Base-by-base conservation (phyloP, 1,140 invertebrate genomes). In the Drosophila orena region DNA sequence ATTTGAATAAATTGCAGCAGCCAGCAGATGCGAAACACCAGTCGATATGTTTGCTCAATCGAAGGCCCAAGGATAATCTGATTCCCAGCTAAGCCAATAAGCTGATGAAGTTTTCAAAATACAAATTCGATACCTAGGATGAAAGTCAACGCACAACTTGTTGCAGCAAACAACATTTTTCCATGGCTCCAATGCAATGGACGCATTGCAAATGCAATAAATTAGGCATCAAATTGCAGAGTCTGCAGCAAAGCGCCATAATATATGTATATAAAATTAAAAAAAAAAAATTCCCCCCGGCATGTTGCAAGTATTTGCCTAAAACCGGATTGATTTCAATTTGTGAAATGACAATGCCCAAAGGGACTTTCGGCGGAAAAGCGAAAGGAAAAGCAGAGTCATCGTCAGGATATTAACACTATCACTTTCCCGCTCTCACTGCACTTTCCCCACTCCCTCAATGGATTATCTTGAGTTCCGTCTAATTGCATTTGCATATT, bases 401-500 rank as follows among this genome's bases (percentile, higher is more conserved):
- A 70, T 74, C 73, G 64, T 42, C 59, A 56, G 58, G 69, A 73
- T 68, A 75, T 86, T 75, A 69, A 60, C 66, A 77, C 76, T 70
- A 55, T 42, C 57, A 56, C 46, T 14, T 49, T 44, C 17, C 17
- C 17, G 1, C 17, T 17, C 17, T 17, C 17, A 17, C 27, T 22
- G 15, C 42, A 27, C 27, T 30, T 6, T 15, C 27, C 8, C 10
- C 68, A 15, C 38, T 20, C 38, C 38, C 66, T 40, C 53, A 52
- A 74, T 79, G 59, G 81, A 62, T 70, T 70, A 66, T 86, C 68
- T 70, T 74, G 73, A 77, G 71, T 86, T 69, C 49, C 56, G 57
- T 81, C 65, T 86, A 86, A 86, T 86, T 86, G 83, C 83, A 86
- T 86, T 86, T 89, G 83, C 83, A 86, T 86, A 86, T 86, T 86